Evolutionary conservation across 2,888 invertebrate species (phyloP).

Genomic region (Microctonus aethiopoides): DNA sequence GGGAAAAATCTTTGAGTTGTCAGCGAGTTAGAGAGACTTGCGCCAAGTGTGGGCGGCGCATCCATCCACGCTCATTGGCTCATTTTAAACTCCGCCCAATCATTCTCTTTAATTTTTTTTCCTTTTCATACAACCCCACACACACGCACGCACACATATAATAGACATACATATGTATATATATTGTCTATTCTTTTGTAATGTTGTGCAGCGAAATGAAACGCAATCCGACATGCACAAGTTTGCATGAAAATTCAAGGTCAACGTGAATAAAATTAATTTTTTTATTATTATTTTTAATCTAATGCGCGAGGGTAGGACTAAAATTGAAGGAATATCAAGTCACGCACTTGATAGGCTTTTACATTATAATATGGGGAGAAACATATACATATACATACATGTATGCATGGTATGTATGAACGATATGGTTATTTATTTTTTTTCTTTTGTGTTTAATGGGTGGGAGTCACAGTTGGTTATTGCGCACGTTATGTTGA

Average conservation of each 20-base stretch:
- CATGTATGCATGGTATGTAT: too few species aligned
- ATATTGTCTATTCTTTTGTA: too few species aligned
- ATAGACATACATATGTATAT: background rate
- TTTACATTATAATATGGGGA: background rate
- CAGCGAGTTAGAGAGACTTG: background rate
- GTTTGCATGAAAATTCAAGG: too few species aligned
- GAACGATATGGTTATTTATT: background rate
- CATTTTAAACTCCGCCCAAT: background rate
- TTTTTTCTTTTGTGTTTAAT: background rate
- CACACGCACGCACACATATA: too few species aligned
- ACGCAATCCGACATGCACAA: too few species aligned
- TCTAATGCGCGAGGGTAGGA: background rate
- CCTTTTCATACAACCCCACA: too few species aligned
- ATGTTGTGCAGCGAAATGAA: too few species aligned
- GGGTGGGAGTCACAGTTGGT: background rate
- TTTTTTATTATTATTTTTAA: background rate
- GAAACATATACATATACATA: background rate
- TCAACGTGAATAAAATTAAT: too few species aligned
- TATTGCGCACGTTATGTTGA: background rate
- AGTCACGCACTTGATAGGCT: background rate
- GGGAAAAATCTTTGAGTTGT: background rate
- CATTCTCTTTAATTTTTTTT: background rate
- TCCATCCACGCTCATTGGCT: conserved; percentile 26
- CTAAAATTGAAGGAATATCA: background rate
- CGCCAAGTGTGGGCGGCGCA: conserved; percentile 60